These are phyloP conservation scores for Paedocypris sp. DNA, from an alignment of 2,113 vertebrate species.

Conservation along the genomic window DNA sequence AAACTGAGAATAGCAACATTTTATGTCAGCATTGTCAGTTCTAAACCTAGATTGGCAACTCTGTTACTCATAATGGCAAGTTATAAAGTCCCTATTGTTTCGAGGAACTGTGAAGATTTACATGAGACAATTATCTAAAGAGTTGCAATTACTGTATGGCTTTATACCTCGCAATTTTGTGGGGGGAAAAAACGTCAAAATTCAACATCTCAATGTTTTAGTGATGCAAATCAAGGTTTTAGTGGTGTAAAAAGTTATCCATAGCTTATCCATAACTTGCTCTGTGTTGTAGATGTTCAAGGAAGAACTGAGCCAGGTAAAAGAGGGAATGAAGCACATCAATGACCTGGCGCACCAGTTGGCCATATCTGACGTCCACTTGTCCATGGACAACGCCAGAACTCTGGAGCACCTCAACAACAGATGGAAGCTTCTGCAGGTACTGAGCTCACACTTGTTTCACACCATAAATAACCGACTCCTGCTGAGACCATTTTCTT, in stretches of 20 bases:
- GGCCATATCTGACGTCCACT: conserved; percentile 88
- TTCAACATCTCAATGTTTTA: too few relatives aligned
- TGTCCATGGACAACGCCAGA: conserved; percentile 88
- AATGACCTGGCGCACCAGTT: conserved; percentile 94
- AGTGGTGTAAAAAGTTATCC: background rate
- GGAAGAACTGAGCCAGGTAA: conserved; percentile 83
- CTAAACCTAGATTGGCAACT: too few relatives aligned
- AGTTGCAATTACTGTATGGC: too few relatives aligned
- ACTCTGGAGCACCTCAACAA: conserved; percentile 86
- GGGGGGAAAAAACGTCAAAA: too few relatives aligned
- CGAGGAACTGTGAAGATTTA: too few relatives aligned
- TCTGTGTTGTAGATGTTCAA: conserved; percentile 73
- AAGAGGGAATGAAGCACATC: conserved; percentile 85
- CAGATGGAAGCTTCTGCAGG: conserved; percentile 92
- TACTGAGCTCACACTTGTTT: conserved; percentile 42
- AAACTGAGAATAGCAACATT: too few relatives aligned
- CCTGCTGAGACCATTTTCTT: background rate
- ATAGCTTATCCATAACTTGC: background rate
- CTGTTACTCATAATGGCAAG: too few relatives aligned
- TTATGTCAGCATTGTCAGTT: too few relatives aligned
- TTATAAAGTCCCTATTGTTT: too few relatives aligned
- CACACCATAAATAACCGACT: background rate
- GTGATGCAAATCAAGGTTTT: too few relatives aligned
- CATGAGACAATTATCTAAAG: too few relatives aligned
- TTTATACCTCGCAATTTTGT: too few relatives aligned